Conservation (phyloP, 2,797 vertebrate genomes). For the Lepidocolaptes lacrymiger region DNA sequence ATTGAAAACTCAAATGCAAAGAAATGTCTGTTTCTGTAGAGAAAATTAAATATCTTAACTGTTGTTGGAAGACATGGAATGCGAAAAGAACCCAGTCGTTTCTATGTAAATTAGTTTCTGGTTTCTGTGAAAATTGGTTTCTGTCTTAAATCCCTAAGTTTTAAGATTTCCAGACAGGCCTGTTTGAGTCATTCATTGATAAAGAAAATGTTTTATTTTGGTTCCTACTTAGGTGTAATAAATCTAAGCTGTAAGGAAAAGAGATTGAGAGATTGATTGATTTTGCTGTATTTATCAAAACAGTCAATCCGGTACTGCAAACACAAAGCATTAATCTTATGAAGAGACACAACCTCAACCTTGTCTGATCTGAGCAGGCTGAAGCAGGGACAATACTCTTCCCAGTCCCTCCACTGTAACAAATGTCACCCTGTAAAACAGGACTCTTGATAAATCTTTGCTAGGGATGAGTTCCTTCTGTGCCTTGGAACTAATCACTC, state of each 20-base stretch:
- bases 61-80: background rate
- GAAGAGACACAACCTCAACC: background rate
- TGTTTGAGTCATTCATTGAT: background rate
- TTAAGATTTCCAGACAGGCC: background rate
- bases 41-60: background rate
- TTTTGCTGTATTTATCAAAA: conserved; percentile 26
- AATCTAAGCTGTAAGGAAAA: background rate
- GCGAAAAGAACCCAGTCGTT: background rate
- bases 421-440: background rate
- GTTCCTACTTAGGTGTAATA: background rate
- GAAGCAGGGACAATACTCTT: background rate
- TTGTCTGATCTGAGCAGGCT: background rate
- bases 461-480: background rate
- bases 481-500: background rate
- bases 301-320: background rate
- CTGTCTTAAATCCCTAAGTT: background rate
- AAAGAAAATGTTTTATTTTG: background rate
- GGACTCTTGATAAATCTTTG: background rate
- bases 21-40: background rate
- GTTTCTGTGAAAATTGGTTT: background rate
- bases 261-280: conserved; percentile 5
- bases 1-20: background rate
- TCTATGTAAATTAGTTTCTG: background rate
- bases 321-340: background rate
- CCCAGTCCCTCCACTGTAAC: background rate